These are phyloP conservation scores for Bambusicola thoracicus DNA, from an alignment of 2,113 vertebrate species.

Conservation along the genomic window DNA sequence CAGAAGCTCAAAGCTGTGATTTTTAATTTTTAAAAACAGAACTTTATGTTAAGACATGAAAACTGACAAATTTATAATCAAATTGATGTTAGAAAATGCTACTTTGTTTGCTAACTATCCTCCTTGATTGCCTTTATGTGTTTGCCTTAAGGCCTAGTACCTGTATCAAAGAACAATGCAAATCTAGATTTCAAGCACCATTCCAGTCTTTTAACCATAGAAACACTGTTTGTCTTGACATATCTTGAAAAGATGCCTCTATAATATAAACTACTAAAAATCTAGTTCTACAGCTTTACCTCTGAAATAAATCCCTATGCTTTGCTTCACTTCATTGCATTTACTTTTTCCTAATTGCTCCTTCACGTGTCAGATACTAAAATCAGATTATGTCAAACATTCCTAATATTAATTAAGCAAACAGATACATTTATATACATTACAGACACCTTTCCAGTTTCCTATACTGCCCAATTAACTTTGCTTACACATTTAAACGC, in stretches of 20 bases:
- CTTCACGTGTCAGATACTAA: not conserved
- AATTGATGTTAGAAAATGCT: not conserved
- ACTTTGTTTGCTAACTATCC: not conserved
- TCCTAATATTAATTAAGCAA: not conserved
- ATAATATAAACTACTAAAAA: not conserved
- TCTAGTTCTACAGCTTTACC: not conserved
- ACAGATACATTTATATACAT: not conserved
- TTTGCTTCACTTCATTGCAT: not conserved
- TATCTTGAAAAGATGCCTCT: not conserved
- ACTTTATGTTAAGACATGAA: not conserved
- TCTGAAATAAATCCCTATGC: not conserved
- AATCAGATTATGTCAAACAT: not conserved
- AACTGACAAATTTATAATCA: not conserved
- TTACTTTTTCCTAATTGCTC: not conserved
- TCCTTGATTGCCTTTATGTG: not conserved
- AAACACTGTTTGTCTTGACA: not conserved
- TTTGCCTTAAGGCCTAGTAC: not conserved
- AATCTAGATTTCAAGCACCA: not conserved
- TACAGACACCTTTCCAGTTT: not conserved
- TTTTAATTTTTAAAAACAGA: not conserved
- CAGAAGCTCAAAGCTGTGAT: not conserved
- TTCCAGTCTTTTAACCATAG: not conserved
- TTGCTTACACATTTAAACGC: not conserved
- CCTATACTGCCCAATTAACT: not conserved
- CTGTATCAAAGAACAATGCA: not conserved